These are phyloP conservation scores for Anser cygnoides DNA, from an alignment of 2,113 vertebrate genomes.

Conservation along the genomic window DNA sequence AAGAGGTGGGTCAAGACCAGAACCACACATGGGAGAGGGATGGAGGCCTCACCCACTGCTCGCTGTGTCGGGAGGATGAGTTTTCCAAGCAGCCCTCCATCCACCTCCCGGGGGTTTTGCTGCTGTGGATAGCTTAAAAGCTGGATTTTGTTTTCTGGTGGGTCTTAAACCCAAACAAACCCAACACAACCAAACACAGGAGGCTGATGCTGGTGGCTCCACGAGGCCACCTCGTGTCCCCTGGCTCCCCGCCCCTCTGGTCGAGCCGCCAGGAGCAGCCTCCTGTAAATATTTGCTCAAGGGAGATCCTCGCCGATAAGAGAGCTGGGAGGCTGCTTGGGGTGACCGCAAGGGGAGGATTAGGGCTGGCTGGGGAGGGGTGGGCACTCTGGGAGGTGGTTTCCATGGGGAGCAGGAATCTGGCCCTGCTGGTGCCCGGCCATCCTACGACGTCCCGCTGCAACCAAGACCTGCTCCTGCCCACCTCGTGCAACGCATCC, in stretches of 20 bases:
- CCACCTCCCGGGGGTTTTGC: rapidly evolving
- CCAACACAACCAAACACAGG: too few species aligned
- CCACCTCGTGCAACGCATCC: not conserved
- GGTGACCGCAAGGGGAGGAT: constrained; percentile 67
- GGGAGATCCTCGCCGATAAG: constrained; percentile 70
- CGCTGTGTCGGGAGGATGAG: not conserved
- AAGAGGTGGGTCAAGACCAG: not conserved
- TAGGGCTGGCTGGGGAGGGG: constrained; percentile 66
- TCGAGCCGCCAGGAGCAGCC: constrained; percentile 31
- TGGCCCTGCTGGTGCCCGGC: constrained; percentile 49
- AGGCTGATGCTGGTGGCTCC: not conserved
- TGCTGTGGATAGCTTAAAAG: not conserved
- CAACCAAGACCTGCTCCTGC: rapidly evolving
- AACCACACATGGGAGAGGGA: not conserved
- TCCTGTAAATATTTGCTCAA: constrained; percentile 70
- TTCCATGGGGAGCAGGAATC: constrained; percentile 79
- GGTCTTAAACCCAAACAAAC: not conserved
- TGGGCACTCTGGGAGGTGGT: constrained; percentile 58
- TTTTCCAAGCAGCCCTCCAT: not conserved
- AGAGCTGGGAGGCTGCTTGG: constrained; percentile 61
- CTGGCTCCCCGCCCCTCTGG: not conserved
- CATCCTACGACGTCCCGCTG: not conserved
- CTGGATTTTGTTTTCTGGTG: not conserved
- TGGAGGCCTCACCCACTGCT: not conserved
- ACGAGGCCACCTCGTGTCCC: not conserved